A percentile compares a stretch with the other conserved stretches of the same genome.
Evolutionary conservation across 2,888 invertebrate species (phyloP).

Genomic region (Latrodectus hesperus): DNA sequence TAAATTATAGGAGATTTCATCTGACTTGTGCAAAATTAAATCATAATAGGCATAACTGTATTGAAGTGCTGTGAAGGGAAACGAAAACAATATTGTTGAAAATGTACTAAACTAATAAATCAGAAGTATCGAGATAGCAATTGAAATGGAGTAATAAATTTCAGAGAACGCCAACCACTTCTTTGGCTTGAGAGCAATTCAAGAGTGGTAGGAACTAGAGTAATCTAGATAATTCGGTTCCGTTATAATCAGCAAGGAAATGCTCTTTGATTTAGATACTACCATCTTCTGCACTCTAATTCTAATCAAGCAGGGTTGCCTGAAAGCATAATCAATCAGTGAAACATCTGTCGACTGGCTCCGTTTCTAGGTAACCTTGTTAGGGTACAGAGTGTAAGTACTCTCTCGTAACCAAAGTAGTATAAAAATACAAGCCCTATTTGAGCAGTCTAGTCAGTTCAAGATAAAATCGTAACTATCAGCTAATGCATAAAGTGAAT

Average conservation of each 20-base stretch:
- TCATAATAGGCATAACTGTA: too few species aligned
- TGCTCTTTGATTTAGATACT: conserved; percentile 42
- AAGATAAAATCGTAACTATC: too few species aligned
- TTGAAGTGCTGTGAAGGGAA: neutral
- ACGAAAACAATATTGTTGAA: neutral
- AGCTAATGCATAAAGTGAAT: too few species aligned
- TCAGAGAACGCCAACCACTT: neutral
- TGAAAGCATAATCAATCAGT: conserved; percentile 39
- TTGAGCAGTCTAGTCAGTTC: too few species aligned
- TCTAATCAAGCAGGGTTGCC: conserved; percentile 23
- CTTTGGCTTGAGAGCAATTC: neutral
- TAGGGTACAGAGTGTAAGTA: neutral
- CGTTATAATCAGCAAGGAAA: conserved; percentile 37
- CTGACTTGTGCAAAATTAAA: too few species aligned
- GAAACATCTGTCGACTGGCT: conserved; percentile 23
- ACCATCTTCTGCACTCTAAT: conserved; percentile 33
- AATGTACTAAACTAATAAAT: neutral
- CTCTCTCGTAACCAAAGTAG: too few species aligned
- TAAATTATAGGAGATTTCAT: too few species aligned
- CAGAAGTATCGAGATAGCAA: neutral
- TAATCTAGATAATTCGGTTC: conserved; percentile 43
- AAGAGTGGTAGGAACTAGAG: neutral
- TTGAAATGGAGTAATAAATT: neutral
- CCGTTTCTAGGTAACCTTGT: conserved; percentile 26
- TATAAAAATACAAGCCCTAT: too few species aligned